These are phyloP conservation scores for Mormyrus iriodes DNA, from an alignment of 2,113 vertebrate genomes.

Conservation along the genomic window DNA sequence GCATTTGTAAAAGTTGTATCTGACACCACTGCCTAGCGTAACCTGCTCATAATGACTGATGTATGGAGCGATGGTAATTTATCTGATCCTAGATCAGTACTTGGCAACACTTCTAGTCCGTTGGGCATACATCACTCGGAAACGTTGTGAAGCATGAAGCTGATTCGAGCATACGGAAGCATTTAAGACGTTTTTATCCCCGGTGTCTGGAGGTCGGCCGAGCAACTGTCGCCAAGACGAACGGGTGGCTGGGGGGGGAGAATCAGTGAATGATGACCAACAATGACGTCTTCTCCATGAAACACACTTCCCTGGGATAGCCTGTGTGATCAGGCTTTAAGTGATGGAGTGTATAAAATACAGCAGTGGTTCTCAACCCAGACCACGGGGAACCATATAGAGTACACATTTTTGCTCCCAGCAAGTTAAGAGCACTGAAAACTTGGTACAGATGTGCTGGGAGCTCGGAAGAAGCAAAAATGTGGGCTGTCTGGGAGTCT, in stretches of 20 bases:
- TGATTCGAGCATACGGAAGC: background rate
- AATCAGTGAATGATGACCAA: background rate
- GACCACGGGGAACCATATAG: too few relatives aligned
- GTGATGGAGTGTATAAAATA: background rate
- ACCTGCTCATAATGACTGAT: background rate
- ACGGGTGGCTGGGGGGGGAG: background rate
- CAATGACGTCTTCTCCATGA: background rate
- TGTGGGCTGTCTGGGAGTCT: background rate
- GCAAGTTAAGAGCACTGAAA: background rate
- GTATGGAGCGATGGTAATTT: background rate
- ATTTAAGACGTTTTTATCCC: background rate
- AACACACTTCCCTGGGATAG: background rate
- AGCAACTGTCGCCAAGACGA: background rate
- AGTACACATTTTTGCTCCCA: too few relatives aligned
- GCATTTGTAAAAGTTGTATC: background rate
- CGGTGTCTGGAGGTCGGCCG: background rate
- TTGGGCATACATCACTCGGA: background rate
- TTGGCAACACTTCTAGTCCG: background rate
- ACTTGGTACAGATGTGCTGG: too few relatives aligned
- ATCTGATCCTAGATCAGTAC: background rate
- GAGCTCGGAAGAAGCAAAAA: background rate
- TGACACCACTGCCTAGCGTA: background rate
- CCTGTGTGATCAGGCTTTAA: background rate
- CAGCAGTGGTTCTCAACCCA: background rate
- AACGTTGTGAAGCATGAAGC: background rate